Percentiles rank a stretch among this genome's conserved stretches.
phyloP scores from a whole-genome alignment of 2,888 invertebrate species.

The Tryphoninae sp. region DNA sequence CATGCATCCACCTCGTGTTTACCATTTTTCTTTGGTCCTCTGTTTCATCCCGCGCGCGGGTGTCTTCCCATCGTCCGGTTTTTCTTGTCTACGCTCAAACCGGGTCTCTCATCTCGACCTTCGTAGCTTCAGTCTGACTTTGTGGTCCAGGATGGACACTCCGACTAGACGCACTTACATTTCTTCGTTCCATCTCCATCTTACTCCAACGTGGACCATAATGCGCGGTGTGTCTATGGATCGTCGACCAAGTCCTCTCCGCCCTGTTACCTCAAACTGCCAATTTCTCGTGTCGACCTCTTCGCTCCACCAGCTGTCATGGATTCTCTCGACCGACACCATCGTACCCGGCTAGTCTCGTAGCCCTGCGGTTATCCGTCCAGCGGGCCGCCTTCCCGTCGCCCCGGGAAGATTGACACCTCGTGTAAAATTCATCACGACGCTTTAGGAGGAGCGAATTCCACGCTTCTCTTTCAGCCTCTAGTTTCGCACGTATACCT shows the following conservation, averaged over 20 bases:
- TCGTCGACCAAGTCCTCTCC: constrained; percentile 29
- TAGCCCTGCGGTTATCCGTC: no score
- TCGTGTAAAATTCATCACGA: constrained; percentile 67
- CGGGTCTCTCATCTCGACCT: no score
- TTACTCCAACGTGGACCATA: constrained; percentile 24
- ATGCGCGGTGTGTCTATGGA: constrained; percentile 49
- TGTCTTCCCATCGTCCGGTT: no score
- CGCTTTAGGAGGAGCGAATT: constrained; percentile 15
- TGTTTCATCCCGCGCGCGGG: constrained; percentile 34
- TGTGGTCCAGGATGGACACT: no score
- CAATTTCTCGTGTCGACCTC: background rate
- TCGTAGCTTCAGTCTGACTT: no score
- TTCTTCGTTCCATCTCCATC: constrained; percentile 46
- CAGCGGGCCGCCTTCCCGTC: constrained; percentile 1
- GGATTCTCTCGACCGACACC: constrained; percentile 27
- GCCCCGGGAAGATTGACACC: constrained; percentile 66
- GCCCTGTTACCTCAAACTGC: constrained; percentile 12
- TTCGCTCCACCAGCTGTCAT: background rate
- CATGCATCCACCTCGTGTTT: constrained; percentile 53
- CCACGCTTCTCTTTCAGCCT: background rate
- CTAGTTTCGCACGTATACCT: background rate
- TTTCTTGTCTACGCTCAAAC: constrained; percentile 44
- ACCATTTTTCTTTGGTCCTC: constrained; percentile 45
- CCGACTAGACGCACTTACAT: background rate
- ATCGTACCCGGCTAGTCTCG: no score